phyloP scores from a whole-genome alignment of 2,113 vertebrate species.

The Sapayoa aenigma region DNA sequence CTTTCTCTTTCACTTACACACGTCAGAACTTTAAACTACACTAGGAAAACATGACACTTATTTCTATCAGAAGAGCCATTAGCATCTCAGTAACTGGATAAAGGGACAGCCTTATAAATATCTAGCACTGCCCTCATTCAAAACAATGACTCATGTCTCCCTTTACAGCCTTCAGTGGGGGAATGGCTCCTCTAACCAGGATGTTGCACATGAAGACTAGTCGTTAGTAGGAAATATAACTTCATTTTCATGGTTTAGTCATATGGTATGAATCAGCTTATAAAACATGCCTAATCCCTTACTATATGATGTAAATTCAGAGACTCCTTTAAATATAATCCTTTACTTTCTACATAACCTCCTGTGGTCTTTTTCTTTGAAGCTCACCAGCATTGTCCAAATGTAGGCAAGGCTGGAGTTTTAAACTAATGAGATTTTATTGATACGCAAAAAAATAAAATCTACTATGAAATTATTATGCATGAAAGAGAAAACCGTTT shows the following conservation, averaged over 20 bases:
- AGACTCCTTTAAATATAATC: neutral
- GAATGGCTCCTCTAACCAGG: neutral
- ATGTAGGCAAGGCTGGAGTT: neutral
- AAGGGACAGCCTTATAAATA: neutral
- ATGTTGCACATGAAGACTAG: neutral
- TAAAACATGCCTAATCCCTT: neutral
- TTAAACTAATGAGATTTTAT: neutral
- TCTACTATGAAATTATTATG: neutral
- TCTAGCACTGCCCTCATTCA: neutral
- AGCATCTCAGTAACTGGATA: neutral
- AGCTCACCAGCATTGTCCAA: neutral
- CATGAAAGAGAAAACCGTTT: neutral
- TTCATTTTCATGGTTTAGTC: neutral
- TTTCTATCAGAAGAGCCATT: neutral
- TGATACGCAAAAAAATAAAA: neutral
- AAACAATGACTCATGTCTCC: neutral
- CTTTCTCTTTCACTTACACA: neutral
- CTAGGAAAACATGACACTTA: neutral
- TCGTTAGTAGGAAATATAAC: neutral
- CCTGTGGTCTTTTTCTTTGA: neutral
- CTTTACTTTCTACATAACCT: neutral
- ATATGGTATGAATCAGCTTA: neutral
- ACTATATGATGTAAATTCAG: neutral
- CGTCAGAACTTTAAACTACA: neutral
- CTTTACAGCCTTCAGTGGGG: neutral